These are phyloP conservation scores for Candoia aspera DNA, from an alignment of 2,113 vertebrate species.

Conservation along the genomic window DNA sequence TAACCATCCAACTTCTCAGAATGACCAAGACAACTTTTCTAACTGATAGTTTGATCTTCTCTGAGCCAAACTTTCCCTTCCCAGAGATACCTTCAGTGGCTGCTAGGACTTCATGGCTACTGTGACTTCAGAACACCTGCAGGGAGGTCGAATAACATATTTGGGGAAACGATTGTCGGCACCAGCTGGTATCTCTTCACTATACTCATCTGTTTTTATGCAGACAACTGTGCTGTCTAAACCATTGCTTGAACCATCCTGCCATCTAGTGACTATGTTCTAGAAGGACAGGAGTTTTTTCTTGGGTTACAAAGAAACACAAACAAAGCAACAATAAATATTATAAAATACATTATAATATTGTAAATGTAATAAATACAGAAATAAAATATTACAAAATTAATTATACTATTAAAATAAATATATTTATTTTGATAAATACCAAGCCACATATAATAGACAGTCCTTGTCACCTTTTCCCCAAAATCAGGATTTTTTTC, in stretches of 20 bases:
- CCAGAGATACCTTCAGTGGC: constrained; percentile 32
- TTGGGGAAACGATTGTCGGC: background rate
- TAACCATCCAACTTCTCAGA: constrained; percentile 34
- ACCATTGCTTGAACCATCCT: constrained; percentile 69
- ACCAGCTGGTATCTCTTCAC: constrained; percentile 30
- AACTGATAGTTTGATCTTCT: constrained; percentile 38
- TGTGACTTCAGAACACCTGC: constrained; percentile 23
- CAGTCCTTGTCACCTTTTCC: too few species aligned
- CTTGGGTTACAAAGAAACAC: background rate
- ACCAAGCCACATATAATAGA: background rate
- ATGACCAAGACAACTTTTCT: constrained; percentile 38
- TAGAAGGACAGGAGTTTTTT: background rate
- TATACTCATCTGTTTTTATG: constrained; percentile 33
- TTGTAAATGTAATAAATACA: too few species aligned
- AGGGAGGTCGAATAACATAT: constrained; percentile 15
- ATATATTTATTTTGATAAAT: background rate
- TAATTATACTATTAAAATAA: background rate
- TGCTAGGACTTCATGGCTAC: constrained; percentile 22
- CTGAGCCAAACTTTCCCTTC: constrained; percentile 48
- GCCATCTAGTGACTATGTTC: constrained; percentile 73
- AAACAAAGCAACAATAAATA: background rate
- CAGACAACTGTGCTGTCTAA: background rate
- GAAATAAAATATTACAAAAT: too few species aligned
- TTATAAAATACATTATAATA: too few species aligned
- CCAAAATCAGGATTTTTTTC: background rate